phyloP scores from a whole-genome alignment of 1,140 invertebrate genomes.

The Plodia interpunctella region DNA sequence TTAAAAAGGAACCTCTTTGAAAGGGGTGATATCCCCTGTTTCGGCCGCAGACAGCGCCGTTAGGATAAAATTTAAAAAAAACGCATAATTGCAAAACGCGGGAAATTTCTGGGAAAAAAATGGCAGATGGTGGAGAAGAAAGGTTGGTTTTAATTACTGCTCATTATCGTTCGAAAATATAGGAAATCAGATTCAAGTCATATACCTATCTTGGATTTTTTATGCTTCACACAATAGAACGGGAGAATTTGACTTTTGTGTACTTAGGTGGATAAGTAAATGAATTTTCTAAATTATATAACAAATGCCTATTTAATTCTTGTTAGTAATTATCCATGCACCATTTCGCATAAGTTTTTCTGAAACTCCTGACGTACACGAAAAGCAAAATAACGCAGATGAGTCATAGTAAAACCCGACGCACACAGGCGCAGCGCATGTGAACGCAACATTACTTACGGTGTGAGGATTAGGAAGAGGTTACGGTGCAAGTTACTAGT shows the following conservation, averaged over 20 bases:
- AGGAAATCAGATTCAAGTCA: background rate
- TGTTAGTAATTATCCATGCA: no score
- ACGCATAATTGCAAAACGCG: no score
- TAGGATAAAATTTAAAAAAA: background rate
- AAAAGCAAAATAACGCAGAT: slow-evolving; percentile 38
- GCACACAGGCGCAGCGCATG: slow-evolving; percentile 35
- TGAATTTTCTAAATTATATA: no score
- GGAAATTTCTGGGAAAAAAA: background rate
- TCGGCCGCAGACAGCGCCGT: background rate
- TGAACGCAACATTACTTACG: slow-evolving; percentile 9
- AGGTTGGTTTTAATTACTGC: background rate
- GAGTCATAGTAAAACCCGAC: slow-evolving; percentile 61
- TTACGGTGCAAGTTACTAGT: background rate
- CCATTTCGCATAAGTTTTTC: no score
- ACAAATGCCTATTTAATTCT: no score
- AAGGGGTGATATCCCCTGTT: slow-evolving; percentile 2
- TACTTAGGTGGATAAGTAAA: no score
- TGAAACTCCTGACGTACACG: slow-evolving; percentile 27
- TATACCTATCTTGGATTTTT: no score
- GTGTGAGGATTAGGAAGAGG: background rate
- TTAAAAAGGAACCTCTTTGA: background rate
- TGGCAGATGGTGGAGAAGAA: background rate
- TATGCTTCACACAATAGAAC: no score
- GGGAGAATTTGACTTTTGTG: no score
- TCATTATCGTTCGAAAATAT: background rate